Evolutionary conservation across 2,113 vertebrate genomes (phyloP).

Genomic region (Pantherophis guttatus): DNA sequence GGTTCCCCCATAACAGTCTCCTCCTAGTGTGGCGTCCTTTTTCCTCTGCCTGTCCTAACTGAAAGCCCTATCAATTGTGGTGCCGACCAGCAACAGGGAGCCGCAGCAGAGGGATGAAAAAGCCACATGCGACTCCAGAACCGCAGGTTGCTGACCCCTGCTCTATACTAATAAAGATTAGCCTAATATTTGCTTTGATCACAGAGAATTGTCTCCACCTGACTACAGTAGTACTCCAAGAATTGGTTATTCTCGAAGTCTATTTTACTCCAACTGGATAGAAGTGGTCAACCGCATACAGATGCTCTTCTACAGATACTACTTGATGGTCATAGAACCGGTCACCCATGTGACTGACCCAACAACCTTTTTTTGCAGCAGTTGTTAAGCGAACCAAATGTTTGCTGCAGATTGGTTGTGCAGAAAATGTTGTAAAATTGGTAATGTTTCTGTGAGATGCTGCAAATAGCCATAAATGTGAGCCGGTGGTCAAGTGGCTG

Average conservation of each 20-base stretch:
- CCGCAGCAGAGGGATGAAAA: too few relatives aligned
- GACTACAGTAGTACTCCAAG: neutral
- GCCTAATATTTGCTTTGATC: neutral
- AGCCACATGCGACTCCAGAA: too few relatives aligned
- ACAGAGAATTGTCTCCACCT: neutral
- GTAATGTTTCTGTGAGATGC: neutral
- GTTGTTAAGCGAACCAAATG: neutral
- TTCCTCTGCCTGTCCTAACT: too few relatives aligned
- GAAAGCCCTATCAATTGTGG: too few relatives aligned
- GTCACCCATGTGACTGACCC: neutral
- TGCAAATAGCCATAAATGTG: neutral
- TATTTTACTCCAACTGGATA: neutral
- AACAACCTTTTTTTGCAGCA: neutral
- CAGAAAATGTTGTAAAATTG: neutral
- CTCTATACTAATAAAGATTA: neutral
- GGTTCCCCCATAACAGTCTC: too few relatives aligned
- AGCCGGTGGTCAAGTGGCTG: neutral
- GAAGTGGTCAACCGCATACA: neutral
- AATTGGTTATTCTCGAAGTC: neutral
- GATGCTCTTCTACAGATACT: neutral
- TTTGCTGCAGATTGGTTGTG: neutral
- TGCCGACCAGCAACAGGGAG: too few relatives aligned
- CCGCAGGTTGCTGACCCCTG: too few relatives aligned
- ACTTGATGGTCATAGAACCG: too few relatives aligned
- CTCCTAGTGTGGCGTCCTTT: too few relatives aligned